These are phyloP conservation scores for Myiopsitta monachus DNA, from an alignment of 2,113 vertebrate genomes.

Conservation along the genomic window DNA sequence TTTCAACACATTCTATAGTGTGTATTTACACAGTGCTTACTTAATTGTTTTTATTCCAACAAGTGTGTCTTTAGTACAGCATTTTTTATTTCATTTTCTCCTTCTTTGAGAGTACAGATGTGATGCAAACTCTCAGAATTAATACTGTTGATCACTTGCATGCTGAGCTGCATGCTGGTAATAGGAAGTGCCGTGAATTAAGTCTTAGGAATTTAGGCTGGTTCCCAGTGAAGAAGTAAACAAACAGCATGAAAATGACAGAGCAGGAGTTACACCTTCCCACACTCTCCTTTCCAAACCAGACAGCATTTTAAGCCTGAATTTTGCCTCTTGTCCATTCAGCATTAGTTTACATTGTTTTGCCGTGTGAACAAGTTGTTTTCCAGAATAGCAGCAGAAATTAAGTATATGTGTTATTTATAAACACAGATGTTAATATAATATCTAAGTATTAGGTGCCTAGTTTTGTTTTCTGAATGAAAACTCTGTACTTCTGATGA, in stretches of 20 bases:
- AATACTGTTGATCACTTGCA: neutral
- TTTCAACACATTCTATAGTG: neutral
- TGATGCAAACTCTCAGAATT: neutral
- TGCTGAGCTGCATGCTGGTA: slow-evolving; percentile 35
- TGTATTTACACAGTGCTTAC: neutral
- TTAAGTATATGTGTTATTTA: neutral
- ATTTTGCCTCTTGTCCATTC: neutral
- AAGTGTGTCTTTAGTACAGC: neutral
- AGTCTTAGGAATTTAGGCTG: slow-evolving; percentile 35
- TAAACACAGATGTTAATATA: neutral
- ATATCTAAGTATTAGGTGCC: neutral
- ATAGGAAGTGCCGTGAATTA: slow-evolving; percentile 33
- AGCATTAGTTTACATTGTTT: neutral
- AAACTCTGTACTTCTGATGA: neutral
- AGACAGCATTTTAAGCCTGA: neutral
- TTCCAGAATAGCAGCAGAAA: neutral
- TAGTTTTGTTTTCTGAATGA: neutral
- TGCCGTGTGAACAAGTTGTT: neutral
- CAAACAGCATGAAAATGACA: slow-evolving; percentile 3
- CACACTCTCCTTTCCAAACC: neutral
- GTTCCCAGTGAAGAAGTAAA: slow-evolving; percentile 37
- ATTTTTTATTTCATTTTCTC: neutral
- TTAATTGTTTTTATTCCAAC: neutral
- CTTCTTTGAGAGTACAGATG: neutral
- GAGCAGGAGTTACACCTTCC: neutral